These are phyloP conservation scores for Sesia bembeciformis DNA, from an alignment of 2,888 invertebrate species.

Conservation along the genomic window DNA sequence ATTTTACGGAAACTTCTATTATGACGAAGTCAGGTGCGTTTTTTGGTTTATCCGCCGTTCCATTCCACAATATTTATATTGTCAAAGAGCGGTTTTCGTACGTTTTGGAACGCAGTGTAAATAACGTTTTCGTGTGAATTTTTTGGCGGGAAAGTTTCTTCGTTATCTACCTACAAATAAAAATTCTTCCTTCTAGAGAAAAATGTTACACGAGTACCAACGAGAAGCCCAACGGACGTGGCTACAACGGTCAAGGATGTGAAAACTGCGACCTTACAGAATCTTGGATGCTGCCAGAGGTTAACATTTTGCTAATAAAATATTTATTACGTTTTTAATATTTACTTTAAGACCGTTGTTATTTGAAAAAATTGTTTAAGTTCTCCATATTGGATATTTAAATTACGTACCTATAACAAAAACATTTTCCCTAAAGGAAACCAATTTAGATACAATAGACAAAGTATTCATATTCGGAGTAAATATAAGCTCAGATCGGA, in stretches of 20 bases:
- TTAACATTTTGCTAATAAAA: slow-evolving; percentile 14
- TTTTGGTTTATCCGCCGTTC: background rate
- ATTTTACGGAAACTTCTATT: slow-evolving; percentile 74
- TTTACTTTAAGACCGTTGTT: too few species aligned
- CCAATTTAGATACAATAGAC: too few species aligned
- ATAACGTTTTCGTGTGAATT: background rate
- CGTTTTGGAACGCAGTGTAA: background rate
- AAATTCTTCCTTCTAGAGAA: slow-evolving; percentile 39
- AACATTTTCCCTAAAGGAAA: too few species aligned
- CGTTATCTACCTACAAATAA: background rate
- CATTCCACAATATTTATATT: background rate
- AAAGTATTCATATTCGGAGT: too few species aligned
- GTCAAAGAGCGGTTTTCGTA: background rate
- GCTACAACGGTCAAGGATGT: slow-evolving; percentile 47
- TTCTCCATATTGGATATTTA: too few species aligned
- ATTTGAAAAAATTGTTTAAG: too few species aligned
- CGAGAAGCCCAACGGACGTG: slow-evolving; percentile 41
- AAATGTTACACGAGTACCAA: slow-evolving; percentile 53
- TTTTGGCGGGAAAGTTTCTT: background rate
- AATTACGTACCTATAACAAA: too few species aligned
- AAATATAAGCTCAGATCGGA: too few species aligned
- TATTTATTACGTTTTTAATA: too few species aligned
- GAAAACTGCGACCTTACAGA: slow-evolving; percentile 68
- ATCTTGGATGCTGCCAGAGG: slow-evolving; percentile 77
- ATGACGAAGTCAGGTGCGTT: slow-evolving; percentile 56